Conservation (phyloP, 2,797 vertebrate species). For the Accipiter badius region DNA sequence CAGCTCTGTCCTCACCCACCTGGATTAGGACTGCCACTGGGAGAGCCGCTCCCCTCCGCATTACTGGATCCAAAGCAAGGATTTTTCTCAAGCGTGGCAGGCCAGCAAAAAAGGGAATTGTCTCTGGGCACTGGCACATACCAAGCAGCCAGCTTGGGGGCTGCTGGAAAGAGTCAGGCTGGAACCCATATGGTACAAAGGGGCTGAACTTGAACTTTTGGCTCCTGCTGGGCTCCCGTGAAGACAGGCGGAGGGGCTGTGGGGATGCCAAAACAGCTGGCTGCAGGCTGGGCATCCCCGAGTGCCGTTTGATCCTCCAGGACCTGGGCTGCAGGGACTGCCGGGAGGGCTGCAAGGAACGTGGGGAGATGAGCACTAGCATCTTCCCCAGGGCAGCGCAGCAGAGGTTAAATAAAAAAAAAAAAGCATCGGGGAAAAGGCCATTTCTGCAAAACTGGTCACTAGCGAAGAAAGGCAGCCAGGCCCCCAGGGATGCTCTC, state of each 20-base stretch:
- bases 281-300: background rate
- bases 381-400: background rate
- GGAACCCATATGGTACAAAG: background rate
- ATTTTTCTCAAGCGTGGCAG: background rate
- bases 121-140: background rate
- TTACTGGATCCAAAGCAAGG: background rate
- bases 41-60: background rate
- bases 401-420: background rate
- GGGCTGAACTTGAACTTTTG: background rate
- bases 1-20: background rate
- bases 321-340: background rate
- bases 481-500: background rate
- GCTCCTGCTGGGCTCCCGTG: background rate
- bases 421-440: background rate
- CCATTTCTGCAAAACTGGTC: slow-evolving; percentile 33
- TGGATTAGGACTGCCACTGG: background rate
- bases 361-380: background rate
- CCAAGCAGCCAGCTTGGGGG: background rate
- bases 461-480: background rate
- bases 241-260: background rate
- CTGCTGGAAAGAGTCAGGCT: background rate
- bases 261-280: background rate
- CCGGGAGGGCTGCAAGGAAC: background rate
- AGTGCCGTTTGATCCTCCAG: background rate
- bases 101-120: background rate